Percentiles rank a stretch among this genome's conserved stretches.
Evolutionary conservation across 2,888 invertebrate genomes (phyloP).

Genomic region (Rhodophaea formosa): DNA sequence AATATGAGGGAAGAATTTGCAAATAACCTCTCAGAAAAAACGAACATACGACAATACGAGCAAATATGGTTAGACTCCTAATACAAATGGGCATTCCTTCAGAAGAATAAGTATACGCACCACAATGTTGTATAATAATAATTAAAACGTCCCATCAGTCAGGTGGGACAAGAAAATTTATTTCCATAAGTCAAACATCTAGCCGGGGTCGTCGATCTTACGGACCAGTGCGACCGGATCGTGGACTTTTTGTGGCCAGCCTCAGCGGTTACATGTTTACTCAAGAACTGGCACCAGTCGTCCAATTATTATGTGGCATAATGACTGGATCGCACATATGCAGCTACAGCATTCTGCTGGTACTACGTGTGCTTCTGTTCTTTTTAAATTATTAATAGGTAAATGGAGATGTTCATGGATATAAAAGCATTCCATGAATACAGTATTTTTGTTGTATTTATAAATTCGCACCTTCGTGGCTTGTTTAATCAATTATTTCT

Average conservation of each 20-base stretch:
- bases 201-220: slow-evolving; percentile 72
- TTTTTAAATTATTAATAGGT: too few relatives aligned
- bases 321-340: slow-evolving; percentile 8
- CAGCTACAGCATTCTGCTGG: not conserved
- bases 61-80: not conserved
- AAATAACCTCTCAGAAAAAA: not conserved
- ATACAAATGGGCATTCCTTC: not conserved
- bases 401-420: too few relatives aligned
- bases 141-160: slow-evolving; percentile 54
- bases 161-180: slow-evolving; percentile 66
- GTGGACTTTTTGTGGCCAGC: slow-evolving; percentile 71
- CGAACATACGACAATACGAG: too few relatives aligned
- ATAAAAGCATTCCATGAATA: too few relatives aligned
- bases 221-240: slow-evolving; percentile 75
- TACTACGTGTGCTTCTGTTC: too few relatives aligned
- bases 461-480: too few relatives aligned
- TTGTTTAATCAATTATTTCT: too few relatives aligned
- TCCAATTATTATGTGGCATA: slow-evolving; percentile 18
- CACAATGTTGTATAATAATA: slow-evolving; percentile 42
- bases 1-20: too few relatives aligned
- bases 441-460: too few relatives aligned
- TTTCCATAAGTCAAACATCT: slow-evolving; percentile 78
- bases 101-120: not conserved
- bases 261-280: slow-evolving; percentile 63
- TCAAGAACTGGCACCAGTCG: slow-evolving; percentile 43